Conservation (phyloP, 2,888 invertebrate species). For the Harpagoxenus sublaevis region DNA sequence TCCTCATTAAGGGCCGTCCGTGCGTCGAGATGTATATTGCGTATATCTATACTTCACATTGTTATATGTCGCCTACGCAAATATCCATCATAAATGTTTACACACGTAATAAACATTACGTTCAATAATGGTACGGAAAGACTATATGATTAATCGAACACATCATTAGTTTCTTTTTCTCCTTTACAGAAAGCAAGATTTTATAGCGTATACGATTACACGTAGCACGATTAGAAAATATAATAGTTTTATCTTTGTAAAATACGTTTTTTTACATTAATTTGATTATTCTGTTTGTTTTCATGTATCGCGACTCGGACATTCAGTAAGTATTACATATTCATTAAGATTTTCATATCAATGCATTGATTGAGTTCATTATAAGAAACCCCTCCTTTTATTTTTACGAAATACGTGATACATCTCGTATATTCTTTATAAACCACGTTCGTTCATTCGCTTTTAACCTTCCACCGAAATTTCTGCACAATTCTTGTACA, state of each 20-base stretch:
- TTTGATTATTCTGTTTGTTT: neutral
- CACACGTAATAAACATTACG: neutral
- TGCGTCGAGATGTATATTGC: neutral
- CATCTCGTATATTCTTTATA: slow-evolving; percentile 11
- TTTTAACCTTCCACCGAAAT: slow-evolving; percentile 22
- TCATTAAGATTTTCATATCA: slow-evolving; percentile 5
- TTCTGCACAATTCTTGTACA: neutral
- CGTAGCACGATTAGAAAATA: neutral
- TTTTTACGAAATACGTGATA: neutral
- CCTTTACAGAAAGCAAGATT: neutral
- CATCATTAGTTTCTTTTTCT: neutral
- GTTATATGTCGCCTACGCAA: neutral
- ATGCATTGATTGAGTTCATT: neutral
- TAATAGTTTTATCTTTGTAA: neutral
- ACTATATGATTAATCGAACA: slow-evolving; percentile 1
- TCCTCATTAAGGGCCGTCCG: slow-evolving; percentile 76
- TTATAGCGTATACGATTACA: neutral
- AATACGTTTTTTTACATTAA: neutral
- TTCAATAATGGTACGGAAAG: neutral
- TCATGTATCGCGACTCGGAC: neutral
- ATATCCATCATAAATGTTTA: slow-evolving; percentile 7
- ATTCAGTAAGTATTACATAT: neutral
- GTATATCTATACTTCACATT: neutral
- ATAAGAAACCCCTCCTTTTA: neutral
- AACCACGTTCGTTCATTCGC: neutral